phyloP scores from a whole-genome alignment of 2,797 vertebrate species.

The Cyprinella venusta region DNA sequence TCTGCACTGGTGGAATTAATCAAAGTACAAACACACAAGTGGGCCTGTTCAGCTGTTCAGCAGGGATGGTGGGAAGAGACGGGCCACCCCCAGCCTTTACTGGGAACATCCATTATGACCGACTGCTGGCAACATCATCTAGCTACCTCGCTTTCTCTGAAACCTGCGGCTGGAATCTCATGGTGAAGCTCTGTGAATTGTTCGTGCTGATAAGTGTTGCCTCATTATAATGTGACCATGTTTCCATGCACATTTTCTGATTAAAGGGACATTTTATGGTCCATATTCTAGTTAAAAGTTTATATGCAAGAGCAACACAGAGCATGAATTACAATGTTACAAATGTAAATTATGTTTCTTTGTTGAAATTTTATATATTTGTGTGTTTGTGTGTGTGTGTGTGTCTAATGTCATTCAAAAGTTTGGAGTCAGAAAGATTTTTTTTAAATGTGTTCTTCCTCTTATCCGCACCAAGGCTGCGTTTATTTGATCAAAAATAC shows the following conservation, averaged over 20 bases:
- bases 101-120: slow-evolving; percentile 18
- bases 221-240: neutral
- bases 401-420: neutral
- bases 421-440: neutral
- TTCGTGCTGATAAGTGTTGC: slow-evolving; percentile 12
- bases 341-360: neutral
- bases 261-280: neutral
- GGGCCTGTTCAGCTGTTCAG: slow-evolving; percentile 54
- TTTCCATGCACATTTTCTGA: neutral
- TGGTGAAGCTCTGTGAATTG: slow-evolving; percentile 11
- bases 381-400: too few species aligned
- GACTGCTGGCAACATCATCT: slow-evolving; percentile 16
- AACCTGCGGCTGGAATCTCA: slow-evolving; percentile 30
- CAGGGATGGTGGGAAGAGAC: slow-evolving; percentile 20
- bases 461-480: neutral
- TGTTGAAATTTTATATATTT: neutral
- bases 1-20: slow-evolving; percentile 47
- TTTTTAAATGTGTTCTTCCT: neutral
- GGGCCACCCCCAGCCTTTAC: slow-evolving; percentile 9
- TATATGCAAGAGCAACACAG: neutral
- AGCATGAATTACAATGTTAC: neutral
- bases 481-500: neutral
- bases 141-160: slow-evolving; percentile 12
- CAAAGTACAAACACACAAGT: slow-evolving; percentile 30
- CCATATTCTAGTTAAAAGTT: neutral